Conservation (phyloP, 2,797 vertebrate genomes). For the Onychomys arenicola region DNA sequence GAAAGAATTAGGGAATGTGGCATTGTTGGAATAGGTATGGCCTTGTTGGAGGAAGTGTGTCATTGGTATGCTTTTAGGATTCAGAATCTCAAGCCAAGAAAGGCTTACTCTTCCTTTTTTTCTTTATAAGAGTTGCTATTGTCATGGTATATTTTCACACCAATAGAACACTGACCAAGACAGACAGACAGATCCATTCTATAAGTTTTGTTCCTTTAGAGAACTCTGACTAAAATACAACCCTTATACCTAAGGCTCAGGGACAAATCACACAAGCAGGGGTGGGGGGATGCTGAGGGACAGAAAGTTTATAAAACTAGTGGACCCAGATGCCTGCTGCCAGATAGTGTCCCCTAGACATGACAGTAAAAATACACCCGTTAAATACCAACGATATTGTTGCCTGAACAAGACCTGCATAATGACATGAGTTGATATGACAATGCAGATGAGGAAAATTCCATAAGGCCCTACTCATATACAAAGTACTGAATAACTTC, state of each 20-base stretch:
- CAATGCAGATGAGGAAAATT: background rate
- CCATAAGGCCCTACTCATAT: background rate
- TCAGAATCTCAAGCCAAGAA: background rate
- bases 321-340: background rate
- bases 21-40: background rate
- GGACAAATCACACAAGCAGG: background rate
- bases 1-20: background rate
- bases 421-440: background rate
- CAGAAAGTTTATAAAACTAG: background rate
- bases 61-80: background rate
- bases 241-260: background rate
- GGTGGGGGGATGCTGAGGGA: fast-evolving
- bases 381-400: background rate
- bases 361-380: background rate
- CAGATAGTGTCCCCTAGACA: background rate
- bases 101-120: background rate
- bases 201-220: background rate
- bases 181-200: background rate
- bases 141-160: background rate
- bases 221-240: background rate
- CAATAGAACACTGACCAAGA: background rate
- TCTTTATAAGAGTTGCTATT: background rate
- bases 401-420: background rate
- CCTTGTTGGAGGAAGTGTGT: background rate
- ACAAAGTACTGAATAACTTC: background rate